These are phyloP conservation scores for Chlamydotis undulata DNA, from an alignment of 2,113 vertebrate species.

Conservation along the genomic window DNA sequence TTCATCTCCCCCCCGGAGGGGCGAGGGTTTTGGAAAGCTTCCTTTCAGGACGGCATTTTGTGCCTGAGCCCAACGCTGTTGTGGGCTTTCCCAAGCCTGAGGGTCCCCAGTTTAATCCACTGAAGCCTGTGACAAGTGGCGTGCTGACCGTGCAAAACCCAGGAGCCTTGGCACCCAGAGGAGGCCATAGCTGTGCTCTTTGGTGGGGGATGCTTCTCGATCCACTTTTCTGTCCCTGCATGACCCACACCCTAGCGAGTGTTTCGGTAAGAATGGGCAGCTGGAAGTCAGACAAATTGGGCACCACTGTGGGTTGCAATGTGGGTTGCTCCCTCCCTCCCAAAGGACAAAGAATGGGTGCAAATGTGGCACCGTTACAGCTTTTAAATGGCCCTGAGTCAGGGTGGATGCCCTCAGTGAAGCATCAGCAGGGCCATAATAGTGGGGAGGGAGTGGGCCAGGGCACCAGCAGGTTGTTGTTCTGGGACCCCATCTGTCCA, in stretches of 20 bases:
- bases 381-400: neutral
- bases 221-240: neutral
- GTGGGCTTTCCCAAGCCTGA: neutral
- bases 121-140: neutral
- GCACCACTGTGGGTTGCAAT: neutral
- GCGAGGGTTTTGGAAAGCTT: neutral
- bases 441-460: neutral
- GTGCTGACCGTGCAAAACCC: fast-evolving
- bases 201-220: neutral
- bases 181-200: fast-evolving
- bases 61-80: neutral
- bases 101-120: neutral
- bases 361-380: neutral
- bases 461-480: neutral
- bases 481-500: fast-evolving
- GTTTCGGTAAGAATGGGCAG: neutral
- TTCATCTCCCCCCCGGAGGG: neutral
- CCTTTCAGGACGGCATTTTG: neutral
- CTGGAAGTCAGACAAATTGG: neutral
- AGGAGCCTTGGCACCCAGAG: neutral
- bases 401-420: neutral
- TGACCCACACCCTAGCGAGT: neutral
- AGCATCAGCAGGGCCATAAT: neutral
- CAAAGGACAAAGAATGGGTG: neutral
- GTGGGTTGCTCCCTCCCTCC: neutral